Percentiles rank a stretch among this genome's conserved stretches.
Conservation (phyloP, 1,140 invertebrate species). For the Microvelia longipes region DNA sequence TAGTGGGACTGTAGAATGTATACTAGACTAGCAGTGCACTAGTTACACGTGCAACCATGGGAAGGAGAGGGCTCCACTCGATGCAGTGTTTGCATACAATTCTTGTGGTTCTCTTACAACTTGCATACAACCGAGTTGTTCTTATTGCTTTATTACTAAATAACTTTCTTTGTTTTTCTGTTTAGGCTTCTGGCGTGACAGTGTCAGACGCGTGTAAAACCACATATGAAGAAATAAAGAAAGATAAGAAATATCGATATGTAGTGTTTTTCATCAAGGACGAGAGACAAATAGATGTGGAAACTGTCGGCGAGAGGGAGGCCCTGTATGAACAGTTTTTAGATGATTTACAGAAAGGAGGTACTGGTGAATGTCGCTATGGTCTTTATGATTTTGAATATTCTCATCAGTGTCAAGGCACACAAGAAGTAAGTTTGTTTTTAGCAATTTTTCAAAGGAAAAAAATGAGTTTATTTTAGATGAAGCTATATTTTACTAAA, state of each 20-base stretch:
- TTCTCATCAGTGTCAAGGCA: constrained; percentile 86
- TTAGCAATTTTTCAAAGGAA: not conserved
- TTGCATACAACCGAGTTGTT: too few species aligned
- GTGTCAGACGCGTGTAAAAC: constrained; percentile 87
- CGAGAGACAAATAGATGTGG: constrained; percentile 85
- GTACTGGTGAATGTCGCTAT: constrained; percentile 80
- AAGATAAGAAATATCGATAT: constrained; percentile 92
- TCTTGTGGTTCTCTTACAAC: too few species aligned
- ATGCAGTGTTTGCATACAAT: too few species aligned
- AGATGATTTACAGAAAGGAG: constrained; percentile 74
- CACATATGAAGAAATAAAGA: constrained; percentile 91
- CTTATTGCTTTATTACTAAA: too few species aligned
- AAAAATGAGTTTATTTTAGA: not conserved
- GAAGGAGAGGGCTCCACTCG: too few species aligned
- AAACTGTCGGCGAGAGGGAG: constrained; percentile 67
- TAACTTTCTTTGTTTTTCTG: constrained; percentile 22
- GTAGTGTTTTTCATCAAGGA: constrained; percentile 90
- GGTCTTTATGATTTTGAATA: constrained; percentile 91
- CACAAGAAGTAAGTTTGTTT: constrained; percentile 52
- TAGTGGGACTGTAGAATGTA: too few species aligned
- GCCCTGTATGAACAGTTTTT: constrained; percentile 80
- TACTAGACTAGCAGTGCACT: too few species aligned
- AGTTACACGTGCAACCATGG: too few species aligned
- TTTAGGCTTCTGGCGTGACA: constrained; percentile 86
- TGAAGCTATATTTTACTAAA: too few species aligned